phyloP scores from a whole-genome alignment of 2,797 vertebrate genomes.

The Leptoclinus maculatus region DNA sequence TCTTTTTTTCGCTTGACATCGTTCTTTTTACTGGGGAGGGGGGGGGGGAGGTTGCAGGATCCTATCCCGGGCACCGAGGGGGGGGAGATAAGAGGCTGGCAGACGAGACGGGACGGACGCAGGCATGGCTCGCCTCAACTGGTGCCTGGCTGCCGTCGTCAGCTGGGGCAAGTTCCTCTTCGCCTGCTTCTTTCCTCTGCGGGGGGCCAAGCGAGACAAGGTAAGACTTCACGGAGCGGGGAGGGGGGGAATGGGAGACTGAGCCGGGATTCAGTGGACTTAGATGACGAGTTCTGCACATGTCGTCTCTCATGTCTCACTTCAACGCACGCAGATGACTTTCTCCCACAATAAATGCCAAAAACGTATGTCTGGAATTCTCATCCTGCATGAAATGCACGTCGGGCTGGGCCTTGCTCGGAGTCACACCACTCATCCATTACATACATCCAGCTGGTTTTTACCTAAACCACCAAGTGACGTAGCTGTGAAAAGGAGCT shows the following conservation, averaged over 20 bases:
- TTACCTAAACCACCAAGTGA: conserved; percentile 53
- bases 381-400: conserved; percentile 35
- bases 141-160: conserved; percentile 92
- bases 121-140: conserved; percentile 91
- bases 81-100: conserved; percentile 73
- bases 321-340: conserved; percentile 7
- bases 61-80: conserved; percentile 53
- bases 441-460: conserved; percentile 28
- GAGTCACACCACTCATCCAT: conserved; percentile 27
- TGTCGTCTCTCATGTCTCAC: conserved; percentile 30
- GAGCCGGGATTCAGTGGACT: conserved; percentile 27
- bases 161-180: conserved; percentile 94
- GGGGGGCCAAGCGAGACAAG: conserved; percentile 87
- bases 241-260: background rate
- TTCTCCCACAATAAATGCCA: conserved; percentile 2
- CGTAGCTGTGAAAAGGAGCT: conserved; percentile 65
- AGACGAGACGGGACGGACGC: conserved; percentile 74
- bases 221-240: conserved; percentile 80
- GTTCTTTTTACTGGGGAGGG: conserved; percentile 39
- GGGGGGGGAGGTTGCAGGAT: conserved; percentile 55
- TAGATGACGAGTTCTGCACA: conserved; percentile 47
- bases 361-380: conserved; percentile 15
- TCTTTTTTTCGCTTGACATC: conserved; percentile 49
- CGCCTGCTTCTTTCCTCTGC: conserved; percentile 90
- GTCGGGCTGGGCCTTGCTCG: conserved; percentile 46